These are phyloP conservation scores for Pseudomyrmex cubaensis DNA, from an alignment of 1,140 invertebrate genomes.

Conservation along the genomic window DNA sequence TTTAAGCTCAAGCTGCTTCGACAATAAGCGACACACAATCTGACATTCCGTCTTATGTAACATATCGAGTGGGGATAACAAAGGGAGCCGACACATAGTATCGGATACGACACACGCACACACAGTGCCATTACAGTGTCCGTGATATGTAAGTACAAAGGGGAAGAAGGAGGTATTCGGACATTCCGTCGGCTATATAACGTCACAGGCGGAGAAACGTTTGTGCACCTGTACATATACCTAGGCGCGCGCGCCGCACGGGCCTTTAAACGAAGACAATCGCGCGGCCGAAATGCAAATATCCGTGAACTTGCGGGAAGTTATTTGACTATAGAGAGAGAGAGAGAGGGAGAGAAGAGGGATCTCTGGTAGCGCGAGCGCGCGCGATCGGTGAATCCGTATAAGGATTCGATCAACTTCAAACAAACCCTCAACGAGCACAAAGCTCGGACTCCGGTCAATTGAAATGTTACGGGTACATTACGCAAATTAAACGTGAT, in stretches of 20 bases:
- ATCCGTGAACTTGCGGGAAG: constrained; percentile 27
- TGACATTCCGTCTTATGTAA: constrained; percentile 16
- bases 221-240: constrained; percentile 16
- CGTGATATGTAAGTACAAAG: constrained; percentile 67
- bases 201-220: constrained; percentile 10
- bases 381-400: constrained; percentile 45
- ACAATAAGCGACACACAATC: constrained; percentile 10
- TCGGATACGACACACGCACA: neutral
- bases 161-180: constrained; percentile 62
- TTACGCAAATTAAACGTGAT: constrained; percentile 48
- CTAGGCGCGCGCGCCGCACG: neutral
- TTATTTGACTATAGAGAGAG: constrained; percentile 66
- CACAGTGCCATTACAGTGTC: constrained; percentile 3
- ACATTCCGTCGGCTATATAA: constrained; percentile 52
- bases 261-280: constrained; percentile 67
- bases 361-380: constrained; percentile 12
- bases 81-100: constrained; percentile 13
- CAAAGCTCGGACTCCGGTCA: constrained; percentile 45
- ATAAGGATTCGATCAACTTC: constrained; percentile 56
- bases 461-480: constrained; percentile 27
- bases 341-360: neutral
- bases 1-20: constrained; percentile 6
- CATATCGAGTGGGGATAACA: constrained; percentile 1
- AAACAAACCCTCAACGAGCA: constrained; percentile 20
- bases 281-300: constrained; percentile 64